Conservation (phyloP, 1,140 invertebrate genomes). For the Drosophila asahinai region DNA sequence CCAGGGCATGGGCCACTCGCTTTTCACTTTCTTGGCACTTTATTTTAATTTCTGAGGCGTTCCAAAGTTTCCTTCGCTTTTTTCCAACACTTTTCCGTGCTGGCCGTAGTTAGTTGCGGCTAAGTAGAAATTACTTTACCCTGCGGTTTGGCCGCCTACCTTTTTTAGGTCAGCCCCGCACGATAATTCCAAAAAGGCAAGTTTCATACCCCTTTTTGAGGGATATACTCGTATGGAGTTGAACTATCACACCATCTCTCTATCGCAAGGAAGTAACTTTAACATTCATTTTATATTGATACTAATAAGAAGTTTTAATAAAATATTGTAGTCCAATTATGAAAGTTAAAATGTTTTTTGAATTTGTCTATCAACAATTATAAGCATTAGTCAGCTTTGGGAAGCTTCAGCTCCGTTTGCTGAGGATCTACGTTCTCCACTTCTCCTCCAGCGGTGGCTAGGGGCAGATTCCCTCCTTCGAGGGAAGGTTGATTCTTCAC, state of each 20-base stretch:
- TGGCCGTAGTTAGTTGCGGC: conserved; percentile 62
- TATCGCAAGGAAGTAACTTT: too few relatives aligned
- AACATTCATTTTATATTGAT: not conserved
- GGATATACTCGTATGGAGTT: not conserved
- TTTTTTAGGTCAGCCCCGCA: conserved; percentile 41
- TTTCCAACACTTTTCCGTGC: conserved; percentile 45
- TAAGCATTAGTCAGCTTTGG: not conserved
- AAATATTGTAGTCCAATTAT: not conserved
- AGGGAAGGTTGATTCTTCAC: not conserved
- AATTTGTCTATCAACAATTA: not conserved
- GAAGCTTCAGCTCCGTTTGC: not conserved
- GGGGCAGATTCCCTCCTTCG: too few relatives aligned
- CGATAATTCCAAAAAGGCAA: not conserved
- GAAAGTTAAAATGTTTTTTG: not conserved
- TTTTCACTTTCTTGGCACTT: conserved; percentile 82
- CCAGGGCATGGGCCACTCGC: conserved; percentile 47
- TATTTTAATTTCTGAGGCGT: conserved; percentile 76
- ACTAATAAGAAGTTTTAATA: not conserved
- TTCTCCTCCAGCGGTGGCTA: not conserved
- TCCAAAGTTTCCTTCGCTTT: conserved; percentile 55
- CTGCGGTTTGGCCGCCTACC: conserved; percentile 51
- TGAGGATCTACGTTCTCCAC: not conserved
- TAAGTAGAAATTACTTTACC: conserved; percentile 73
- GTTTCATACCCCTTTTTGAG: not conserved
- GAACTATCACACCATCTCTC: not conserved